Evolutionary conservation across 2,888 invertebrate genomes (phyloP).

Genomic region (Megaustenia siamemsis): DNA sequence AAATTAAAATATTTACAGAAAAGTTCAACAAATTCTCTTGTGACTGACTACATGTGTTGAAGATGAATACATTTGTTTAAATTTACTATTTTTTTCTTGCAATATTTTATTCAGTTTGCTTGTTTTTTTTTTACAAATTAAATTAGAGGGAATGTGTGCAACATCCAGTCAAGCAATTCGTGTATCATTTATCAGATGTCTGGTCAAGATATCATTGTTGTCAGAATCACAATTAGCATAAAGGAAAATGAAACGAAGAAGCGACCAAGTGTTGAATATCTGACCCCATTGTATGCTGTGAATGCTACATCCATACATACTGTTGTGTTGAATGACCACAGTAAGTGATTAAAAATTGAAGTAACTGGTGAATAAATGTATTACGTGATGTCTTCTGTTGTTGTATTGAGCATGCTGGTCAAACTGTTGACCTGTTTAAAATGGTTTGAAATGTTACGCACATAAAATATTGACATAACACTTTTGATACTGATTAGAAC

Average conservation of each 20-base stretch:
- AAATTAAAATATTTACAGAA: too few species aligned
- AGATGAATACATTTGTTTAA: background rate
- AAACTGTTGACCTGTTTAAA: too few species aligned
- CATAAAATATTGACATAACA: too few species aligned
- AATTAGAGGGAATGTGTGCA: background rate
- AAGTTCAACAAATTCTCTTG: too few species aligned
- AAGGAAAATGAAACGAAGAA: too few species aligned
- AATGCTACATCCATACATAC: background rate
- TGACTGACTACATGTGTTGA: background rate
- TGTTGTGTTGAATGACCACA: background rate
- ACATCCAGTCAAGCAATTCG: background rate
- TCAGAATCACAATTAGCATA: background rate
- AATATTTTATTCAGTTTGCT: background rate
- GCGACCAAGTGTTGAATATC: background rate
- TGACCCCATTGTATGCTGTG: background rate
- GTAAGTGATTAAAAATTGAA: background rate
- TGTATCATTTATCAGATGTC: background rate
- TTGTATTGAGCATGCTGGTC: too few species aligned
- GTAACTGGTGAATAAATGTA: too few species aligned
- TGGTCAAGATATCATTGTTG: slow-evolving; percentile 7
- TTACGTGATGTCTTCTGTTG: too few species aligned
- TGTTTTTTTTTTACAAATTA: background rate
- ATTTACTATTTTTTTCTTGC: background rate
- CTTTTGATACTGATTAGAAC: too few species aligned
- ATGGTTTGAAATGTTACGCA: too few species aligned